Evolutionary conservation across 2,113 vertebrate species (phyloP).

Genomic region (Neolamprologus longior): DNA sequence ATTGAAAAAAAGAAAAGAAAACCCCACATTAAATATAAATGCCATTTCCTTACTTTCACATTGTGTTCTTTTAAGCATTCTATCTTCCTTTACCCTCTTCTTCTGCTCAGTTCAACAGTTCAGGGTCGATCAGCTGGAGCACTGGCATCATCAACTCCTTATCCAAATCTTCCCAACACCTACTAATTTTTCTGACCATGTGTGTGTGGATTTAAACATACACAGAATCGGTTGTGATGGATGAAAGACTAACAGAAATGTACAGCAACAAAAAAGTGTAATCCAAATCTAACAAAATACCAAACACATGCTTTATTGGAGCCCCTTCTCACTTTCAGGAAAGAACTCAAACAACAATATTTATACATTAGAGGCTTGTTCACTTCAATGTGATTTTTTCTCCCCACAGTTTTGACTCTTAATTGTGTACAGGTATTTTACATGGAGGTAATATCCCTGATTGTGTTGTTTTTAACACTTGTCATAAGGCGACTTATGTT

Average conservation of each 20-base stretch:
- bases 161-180: neutral
- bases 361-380: neutral
- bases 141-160: neutral
- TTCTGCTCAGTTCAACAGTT: neutral
- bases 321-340: neutral
- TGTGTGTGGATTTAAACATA: neutral
- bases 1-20: neutral
- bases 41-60: neutral
- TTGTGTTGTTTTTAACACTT: neutral
- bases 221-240: neutral
- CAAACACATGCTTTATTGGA: neutral
- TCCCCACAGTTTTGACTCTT: neutral
- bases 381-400: neutral
- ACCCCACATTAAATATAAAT: rapidly evolving
- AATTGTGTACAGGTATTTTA: neutral
- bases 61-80: neutral
- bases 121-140: neutral
- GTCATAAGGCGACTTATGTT: neutral
- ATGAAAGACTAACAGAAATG: neutral
- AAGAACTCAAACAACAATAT: neutral
- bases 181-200: neutral
- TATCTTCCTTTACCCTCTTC: neutral
- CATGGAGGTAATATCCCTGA: neutral
- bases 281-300: neutral
- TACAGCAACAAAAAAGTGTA: neutral